Evolutionary conservation across 2,113 vertebrate species (phyloP), one percentile per base, ranked within the genome.

Genomic region (Labeo rohita): DNA sequence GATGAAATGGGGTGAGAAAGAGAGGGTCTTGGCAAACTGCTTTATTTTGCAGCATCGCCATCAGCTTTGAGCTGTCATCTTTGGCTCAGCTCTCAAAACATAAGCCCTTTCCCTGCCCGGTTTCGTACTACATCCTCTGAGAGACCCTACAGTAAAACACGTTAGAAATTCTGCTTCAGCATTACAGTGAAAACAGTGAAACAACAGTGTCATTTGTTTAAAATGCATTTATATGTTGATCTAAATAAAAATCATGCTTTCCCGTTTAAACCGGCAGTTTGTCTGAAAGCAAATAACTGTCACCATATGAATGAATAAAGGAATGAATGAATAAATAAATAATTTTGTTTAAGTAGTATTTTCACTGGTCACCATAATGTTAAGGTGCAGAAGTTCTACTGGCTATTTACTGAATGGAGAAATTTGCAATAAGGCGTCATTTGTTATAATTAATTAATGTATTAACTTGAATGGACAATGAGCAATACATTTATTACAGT

Each of bases 41-140:
- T 28, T 28, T 13, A 47, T 16, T 49, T 43, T 28, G 39, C 79
- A 10, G 15, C 43, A 80, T 80, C 0, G 59, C 79, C 11, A 80
- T 80, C 13, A 80, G 79, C 79, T 47, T 66, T 45, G 45, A 80
- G 59, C 79, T 80, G 79, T 80, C 79, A 66, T 18, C 79, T 66
- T 34, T 80, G 59, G 43, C 79, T 80, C 79, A 66, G 79, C 45
- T 80, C 45, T 47, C n/a, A 80, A n/a, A 65, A 66, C 43, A 65
- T 47, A 80, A 80, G 59, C 43, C 13, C 43, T 80, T 49, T 65
- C 13, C 43, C 4, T 65, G 59, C n/a, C 59, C 43, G 15, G 56
- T 61, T 59, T 39, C 18, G n/a, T 79, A 63, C 56, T 65, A 47
- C 59, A 80, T 49, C 13, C 36, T 80, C 59, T 16, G n/a, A 65